phyloP scores from a whole-genome alignment of 2,113 vertebrate species.

The Sciurus niger region DNA sequence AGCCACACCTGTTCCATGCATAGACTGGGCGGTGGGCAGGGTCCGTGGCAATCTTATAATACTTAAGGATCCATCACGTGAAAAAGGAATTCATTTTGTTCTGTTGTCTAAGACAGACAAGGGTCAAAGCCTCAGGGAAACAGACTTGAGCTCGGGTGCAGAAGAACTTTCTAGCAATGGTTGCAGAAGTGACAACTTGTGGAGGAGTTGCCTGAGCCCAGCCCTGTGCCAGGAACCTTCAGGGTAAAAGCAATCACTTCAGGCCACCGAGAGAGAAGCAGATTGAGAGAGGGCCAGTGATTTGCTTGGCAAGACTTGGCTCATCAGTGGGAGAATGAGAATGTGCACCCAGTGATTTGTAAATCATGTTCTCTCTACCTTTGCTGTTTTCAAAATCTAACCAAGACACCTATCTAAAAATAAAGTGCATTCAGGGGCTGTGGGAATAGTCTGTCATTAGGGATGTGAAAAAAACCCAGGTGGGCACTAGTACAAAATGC shows the following conservation, averaged over 20 bases:
- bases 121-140: neutral
- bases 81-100: neutral
- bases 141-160: neutral
- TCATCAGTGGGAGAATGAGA: neutral
- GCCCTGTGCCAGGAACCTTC: neutral
- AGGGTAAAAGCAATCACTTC: neutral
- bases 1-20: neutral
- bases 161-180: neutral
- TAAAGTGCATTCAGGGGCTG: neutral
- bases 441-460: neutral
- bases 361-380: neutral
- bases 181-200: neutral
- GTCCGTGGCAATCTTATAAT: neutral
- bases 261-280: neutral
- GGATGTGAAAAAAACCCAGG: neutral
- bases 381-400: neutral
- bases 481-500: neutral
- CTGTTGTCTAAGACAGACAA: neutral
- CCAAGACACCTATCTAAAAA: neutral
- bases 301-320: neutral
- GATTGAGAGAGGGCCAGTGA: neutral
- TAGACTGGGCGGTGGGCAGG: neutral
- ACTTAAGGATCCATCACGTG: neutral
- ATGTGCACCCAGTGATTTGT: neutral
- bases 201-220: too few species aligned